Base-by-base conservation (phyloP, 2,888 invertebrate genomes). In the Orchesellides sinensis region DNA sequence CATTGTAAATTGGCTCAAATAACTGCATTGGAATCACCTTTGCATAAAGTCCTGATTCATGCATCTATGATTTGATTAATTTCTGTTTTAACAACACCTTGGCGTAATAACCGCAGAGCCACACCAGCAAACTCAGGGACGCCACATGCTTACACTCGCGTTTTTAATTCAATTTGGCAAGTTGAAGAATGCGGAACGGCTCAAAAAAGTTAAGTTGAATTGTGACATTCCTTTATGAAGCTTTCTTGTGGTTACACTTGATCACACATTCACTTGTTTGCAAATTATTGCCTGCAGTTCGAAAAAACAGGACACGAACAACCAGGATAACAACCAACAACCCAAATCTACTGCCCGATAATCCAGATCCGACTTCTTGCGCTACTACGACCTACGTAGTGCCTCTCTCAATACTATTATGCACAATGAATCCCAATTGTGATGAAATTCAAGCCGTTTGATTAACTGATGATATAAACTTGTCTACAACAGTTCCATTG, bases 381-480 rank as follows among this genome's bases (percentile, higher is more conserved):
- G 45, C 59, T 65, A 35, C 68, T 73, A 73, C 81, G 81, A 81
- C 66, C 73, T 73, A 81, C 68, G 61, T 73, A 66, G 52, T 65
- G 70, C 52, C 10, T 5, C 10, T n/a, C 2, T 40, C 10, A 8
- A 40, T 40, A 40, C 10, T 40, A 32, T 40, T n/a, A 32, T 40
- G 10, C n/a, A n/a, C n/a, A n/a, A n/a, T n/a, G n/a, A n/a, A n/a
- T n/a, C n/a, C n/a, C n/a, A n/a, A n/a, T n/a, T n/a, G n/a, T n/a
- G n/a, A n/a, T n/a, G n/a, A n/a, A n/a, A n/a, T n/a, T n/a, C n/a
- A n/a, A n/a, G n/a, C n/a, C n/a, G n/a, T n/a, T n/a, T n/a, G n/a
- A n/a, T n/a, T n/a, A n/a, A n/a, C n/a, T n/a, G n/a, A n/a, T n/a
- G n/a, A n/a, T n/a, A n/a, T n/a, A n/a, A n/a, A n/a, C n/a, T n/a